phyloP scores from a whole-genome alignment of 2,888 invertebrate species.

The Lasioglossum calceatum region DNA sequence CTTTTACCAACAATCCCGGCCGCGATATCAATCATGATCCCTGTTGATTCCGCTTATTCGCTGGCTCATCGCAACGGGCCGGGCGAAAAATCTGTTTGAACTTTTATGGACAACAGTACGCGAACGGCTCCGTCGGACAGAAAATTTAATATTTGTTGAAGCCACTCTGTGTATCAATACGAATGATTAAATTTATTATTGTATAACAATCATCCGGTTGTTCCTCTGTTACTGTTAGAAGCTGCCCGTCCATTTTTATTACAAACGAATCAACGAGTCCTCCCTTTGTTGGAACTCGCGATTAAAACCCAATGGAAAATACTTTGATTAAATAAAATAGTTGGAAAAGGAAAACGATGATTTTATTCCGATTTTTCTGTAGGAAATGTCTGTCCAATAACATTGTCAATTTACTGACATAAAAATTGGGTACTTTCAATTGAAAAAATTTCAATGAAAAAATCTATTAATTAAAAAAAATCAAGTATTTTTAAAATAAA shows the following conservation, averaged over 20 bases:
- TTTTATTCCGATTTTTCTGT: not conserved
- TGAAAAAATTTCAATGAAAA: no score
- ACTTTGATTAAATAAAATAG: not conserved
- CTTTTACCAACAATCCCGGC: constrained; percentile 9
- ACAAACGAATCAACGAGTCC: not conserved
- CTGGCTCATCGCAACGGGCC: not conserved
- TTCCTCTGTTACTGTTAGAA: not conserved
- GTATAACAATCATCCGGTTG: not conserved
- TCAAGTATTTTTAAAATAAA: not conserved
- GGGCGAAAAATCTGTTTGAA: constrained; percentile 3
- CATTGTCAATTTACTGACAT: not conserved
- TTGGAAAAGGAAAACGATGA: not conserved
- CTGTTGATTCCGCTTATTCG: constrained; percentile 10
- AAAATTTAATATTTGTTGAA: not conserved
- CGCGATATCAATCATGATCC: constrained; percentile 11
- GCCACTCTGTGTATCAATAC: not conserved
- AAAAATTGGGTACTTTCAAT: rapidly evolving
- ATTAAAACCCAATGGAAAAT: not conserved
- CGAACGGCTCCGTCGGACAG: not conserved
- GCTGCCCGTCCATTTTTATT: not conserved
- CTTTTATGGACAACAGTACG: not conserved
- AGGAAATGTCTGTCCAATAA: not conserved
- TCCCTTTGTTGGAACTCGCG: not conserved
- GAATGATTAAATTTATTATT: not conserved
- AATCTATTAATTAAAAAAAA: no score